Evolutionary conservation across 2,888 invertebrate species (phyloP), one percentile per base, ranked within the genome.

Genomic region (Erebia aethiops): DNA sequence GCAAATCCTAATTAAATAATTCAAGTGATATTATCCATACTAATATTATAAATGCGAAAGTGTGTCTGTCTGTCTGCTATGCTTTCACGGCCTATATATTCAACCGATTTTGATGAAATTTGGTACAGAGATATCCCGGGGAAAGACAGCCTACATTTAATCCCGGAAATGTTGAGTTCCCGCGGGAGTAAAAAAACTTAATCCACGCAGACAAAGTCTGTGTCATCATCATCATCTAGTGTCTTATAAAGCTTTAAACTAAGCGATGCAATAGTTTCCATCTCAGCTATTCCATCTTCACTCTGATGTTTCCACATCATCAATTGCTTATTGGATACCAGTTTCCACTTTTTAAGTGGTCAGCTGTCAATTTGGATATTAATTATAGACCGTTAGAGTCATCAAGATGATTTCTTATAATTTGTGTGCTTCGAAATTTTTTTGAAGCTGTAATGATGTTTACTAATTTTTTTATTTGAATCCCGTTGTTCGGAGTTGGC

Each of bases 271-370:
- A 68, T 68, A 63, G 56, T 61, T 67, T 67, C 57, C 70, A 67
- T 67, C 58, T 66, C 71, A 60, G 64, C 57, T 67, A 46, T 56
- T 54, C 46, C 66, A 21, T 66, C 66, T 21, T 46, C 21, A 57
- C 56, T 43, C 14, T 63, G 13, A 26, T 49, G 43, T 67, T 69
- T 66, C 56, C 18, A 63, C 63, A 63, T 57, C 66, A 49, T 57
- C 61, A 57, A 71, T 62, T 35, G 71, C 21, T 67, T 69, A 61
- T 69, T 13, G 35, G 21, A 64, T 67, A 64, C 63, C 54, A 54
- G 57, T 80, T 83, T 83, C 81, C 81, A 76, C 16, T 76, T 69
- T 76, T 51, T 41, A 78, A 79, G 78, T 77, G 72, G 76, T 70
- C 76, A 76, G 74, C 76, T 78, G 78, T 80, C 78, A 78, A 78